A percentile compares a stretch with the other conserved stretches of the same genome.
These are phyloP conservation scores for Cyprinus carpio DNA, from an alignment of 2,113 vertebrate species.

Conservation along the genomic window DNA sequence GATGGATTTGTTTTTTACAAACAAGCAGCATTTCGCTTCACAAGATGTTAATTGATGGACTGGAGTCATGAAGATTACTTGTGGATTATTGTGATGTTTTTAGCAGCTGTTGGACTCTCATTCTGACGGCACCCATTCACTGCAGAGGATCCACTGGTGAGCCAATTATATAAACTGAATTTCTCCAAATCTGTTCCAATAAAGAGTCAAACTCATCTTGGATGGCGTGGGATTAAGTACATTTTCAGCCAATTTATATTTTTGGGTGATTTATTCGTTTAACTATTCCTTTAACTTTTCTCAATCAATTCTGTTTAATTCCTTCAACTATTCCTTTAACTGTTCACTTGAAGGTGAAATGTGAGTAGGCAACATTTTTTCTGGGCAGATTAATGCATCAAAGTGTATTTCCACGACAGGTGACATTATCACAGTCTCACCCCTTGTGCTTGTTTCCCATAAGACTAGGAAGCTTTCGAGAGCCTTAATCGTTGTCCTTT, in stretches of 20 bases:
- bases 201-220: not conserved
- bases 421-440: conserved; percentile 24
- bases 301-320: too few relatives aligned
- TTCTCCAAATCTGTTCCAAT: not conserved
- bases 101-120: too few relatives aligned
- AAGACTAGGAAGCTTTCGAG: not conserved
- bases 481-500: not conserved
- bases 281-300: too few relatives aligned
- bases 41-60: not conserved
- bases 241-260: not conserved
- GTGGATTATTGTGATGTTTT: too few relatives aligned
- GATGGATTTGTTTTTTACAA: too few relatives aligned
- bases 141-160: not conserved
- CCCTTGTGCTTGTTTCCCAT: not conserved
- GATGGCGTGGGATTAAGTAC: not conserved
- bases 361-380: not conserved
- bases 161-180: not conserved
- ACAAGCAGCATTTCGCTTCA: not conserved
- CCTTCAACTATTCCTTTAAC: too few relatives aligned
- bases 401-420: not conserved
- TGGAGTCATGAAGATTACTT: too few relatives aligned
- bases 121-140: too few relatives aligned
- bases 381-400: not conserved
- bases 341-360: not conserved
- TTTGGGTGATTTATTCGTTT: too few relatives aligned